Conservation (phyloP, 2,797 vertebrate genomes). For the Cynopterus sphinx region DNA sequence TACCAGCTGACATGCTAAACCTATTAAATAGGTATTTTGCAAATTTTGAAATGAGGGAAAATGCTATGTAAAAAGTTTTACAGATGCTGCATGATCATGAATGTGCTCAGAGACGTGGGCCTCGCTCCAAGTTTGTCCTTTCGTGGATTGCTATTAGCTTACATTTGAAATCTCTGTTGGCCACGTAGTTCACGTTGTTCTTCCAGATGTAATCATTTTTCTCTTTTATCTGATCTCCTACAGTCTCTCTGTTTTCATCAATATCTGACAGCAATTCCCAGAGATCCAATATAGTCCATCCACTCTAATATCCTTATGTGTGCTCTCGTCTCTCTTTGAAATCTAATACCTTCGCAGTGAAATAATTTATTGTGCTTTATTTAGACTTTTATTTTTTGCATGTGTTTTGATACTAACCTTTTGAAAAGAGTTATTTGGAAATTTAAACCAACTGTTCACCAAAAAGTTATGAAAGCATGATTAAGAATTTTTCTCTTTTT, state of each 20-base stretch:
- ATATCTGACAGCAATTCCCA: conserved; percentile 91
- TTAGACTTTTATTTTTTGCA: conserved; percentile 88
- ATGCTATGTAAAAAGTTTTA: conserved; percentile 81
- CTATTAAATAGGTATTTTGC: conserved; percentile 74
- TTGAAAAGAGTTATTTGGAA: conserved; percentile 85
- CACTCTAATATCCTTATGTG: conserved; percentile 85
- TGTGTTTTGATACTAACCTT: conserved; percentile 86
- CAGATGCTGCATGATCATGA: conserved; percentile 82
- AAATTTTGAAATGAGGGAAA: conserved; percentile 80
- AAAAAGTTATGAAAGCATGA: conserved; percentile 81
- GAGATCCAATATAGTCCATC: conserved; percentile 86
- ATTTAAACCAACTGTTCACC: conserved; percentile 88
- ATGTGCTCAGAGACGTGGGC: conserved; percentile 79
- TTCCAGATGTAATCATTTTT: conserved; percentile 88
- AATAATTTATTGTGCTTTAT: conserved; percentile 89
- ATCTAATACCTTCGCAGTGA: conserved; percentile 88
- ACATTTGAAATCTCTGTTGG: conserved; percentile 86
- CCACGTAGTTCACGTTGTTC: conserved; percentile 84
- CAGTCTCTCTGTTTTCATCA: conserved; percentile 88
- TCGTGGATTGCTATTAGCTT: conserved; percentile 84
- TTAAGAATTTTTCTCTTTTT: conserved; percentile 73
- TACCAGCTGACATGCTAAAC: conserved; percentile 69
- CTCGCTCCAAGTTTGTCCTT: conserved; percentile 84
- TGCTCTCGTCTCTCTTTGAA: conserved; percentile 87
- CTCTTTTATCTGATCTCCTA: conserved; percentile 89